Evolutionary conservation across 2,888 invertebrate genomes (phyloP).

Genomic region (Apamea monoglypha): DNA sequence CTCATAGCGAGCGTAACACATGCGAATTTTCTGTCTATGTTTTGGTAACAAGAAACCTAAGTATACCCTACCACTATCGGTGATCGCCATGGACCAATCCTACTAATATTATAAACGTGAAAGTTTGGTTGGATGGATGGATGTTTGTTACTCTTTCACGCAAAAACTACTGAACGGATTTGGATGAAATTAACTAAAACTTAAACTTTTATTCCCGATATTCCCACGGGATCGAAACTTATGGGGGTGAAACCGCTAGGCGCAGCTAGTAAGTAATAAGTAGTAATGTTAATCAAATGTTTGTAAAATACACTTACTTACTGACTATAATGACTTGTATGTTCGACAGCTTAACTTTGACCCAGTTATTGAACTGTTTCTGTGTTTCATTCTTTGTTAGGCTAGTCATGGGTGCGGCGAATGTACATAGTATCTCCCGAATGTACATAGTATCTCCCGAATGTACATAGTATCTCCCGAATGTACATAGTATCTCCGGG

Average conservation of each 20-base stretch:
- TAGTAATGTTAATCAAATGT: neutral
- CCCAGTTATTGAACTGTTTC: neutral
- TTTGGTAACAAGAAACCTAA: slow-evolving; percentile 21
- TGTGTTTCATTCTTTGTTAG: neutral
- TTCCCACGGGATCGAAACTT: too few species aligned
- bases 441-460: neutral
- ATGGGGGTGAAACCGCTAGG: too few species aligned
- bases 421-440: neutral
- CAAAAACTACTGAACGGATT: too few species aligned
- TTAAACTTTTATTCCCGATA: too few species aligned
- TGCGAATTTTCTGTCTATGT: slow-evolving; percentile 10
- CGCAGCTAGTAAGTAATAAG: too few species aligned
- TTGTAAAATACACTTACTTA: neutral
- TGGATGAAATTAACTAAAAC: too few species aligned
- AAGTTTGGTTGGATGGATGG: too few species aligned
- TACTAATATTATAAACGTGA: too few species aligned
- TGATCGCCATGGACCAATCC: neutral
- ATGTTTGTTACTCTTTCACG: too few species aligned
- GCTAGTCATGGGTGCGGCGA: neutral
- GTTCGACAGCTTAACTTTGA: too few species aligned
- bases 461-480: neutral
- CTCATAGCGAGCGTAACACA: slow-evolving; percentile 1
- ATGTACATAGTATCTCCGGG: neutral
- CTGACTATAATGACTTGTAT: neutral
- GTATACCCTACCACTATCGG: neutral